Evolutionary conservation across 2,888 invertebrate species (phyloP), one percentile per base, ranked within the genome.

Genomic region (Aphidius colemani): DNA sequence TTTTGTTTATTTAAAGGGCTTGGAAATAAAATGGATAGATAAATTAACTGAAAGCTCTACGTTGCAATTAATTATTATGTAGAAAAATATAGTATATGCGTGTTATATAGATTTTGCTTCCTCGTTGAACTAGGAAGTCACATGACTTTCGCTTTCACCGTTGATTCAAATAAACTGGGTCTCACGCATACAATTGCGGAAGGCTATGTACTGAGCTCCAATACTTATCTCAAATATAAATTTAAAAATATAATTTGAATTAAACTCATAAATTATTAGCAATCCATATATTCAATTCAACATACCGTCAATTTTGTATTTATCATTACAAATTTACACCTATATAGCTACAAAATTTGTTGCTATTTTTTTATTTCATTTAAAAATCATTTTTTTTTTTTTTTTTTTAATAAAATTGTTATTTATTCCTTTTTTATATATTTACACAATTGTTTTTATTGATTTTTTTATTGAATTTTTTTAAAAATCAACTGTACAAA

Each of bases 81-180:
- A 56, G 50, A 45, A 39, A 53, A 48, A 13, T 48, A 18, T 39
- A 39, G 51, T 39, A 39, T 61, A 60, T 60, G 61, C 61, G 61
- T 59, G 61, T 65, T 65, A 57, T 61, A 46, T 63, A 53, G 53
- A 59, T 59, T 63, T 64, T 49, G 68, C 69, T 69, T 69, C 69
- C 69, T 69, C 68, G 69, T 69, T 68, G 66, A 63, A 72, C 72
- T 72, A 75, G 75, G 74, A 75, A 74, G 74, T 75, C 76, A 76
- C 75, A 76, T 76, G 74, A 79, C 81, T 81, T 81, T 81, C 79
- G 78, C 80, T 81, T 79, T 81, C 78, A 76, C 80, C 72, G 61
- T 57, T 61, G 70, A 30, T 72, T 57, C 78, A 70, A 80, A 80
- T 79, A 76, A 79, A 78, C 74, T 78, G 75, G 78, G 77, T 75